These are phyloP conservation scores for Gadopsis bispinosus DNA, from an alignment of 2,797 vertebrate genomes.

Conservation along the genomic window DNA sequence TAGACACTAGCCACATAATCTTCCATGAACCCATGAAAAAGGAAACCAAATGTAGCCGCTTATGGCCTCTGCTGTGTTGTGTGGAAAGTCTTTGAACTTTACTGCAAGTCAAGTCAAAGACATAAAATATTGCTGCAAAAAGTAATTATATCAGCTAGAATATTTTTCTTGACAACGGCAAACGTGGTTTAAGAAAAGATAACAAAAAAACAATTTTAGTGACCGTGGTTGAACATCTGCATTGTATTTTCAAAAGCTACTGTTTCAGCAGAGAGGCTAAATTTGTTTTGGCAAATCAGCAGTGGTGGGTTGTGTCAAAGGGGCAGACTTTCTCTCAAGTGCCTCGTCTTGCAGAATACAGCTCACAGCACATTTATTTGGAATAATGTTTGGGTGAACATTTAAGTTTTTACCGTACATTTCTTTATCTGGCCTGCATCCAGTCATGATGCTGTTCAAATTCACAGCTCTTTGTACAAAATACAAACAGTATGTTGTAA, in stretches of 20 bases:
- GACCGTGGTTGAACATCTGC: constrained; percentile 60
- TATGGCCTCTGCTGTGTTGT: constrained; percentile 25
- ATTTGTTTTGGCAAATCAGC: constrained; percentile 61
- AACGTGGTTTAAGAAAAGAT: constrained; percentile 26
- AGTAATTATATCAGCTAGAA: constrained; percentile 34
- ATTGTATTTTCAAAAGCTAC: constrained; percentile 64
- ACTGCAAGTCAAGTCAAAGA: constrained; percentile 36
- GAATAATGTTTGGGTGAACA: not conserved
- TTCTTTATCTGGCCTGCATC: not conserved
- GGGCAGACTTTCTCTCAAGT: not conserved
- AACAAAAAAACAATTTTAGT: constrained; percentile 25
- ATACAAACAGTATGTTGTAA: constrained; percentile 33
- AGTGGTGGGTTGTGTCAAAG: constrained; percentile 6
- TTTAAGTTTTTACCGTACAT: not conserved
- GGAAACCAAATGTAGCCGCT: constrained; percentile 39
- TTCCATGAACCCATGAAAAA: constrained; percentile 17
- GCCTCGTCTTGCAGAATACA: constrained; percentile 37
- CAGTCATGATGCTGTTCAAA: not conserved
- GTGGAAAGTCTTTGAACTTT: constrained; percentile 33
- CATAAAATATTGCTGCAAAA: constrained; percentile 38
- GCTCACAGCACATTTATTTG: constrained; percentile 36
- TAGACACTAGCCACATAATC: not conserved
- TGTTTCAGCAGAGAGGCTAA: constrained; percentile 51
- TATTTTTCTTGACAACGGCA: constrained; percentile 41
- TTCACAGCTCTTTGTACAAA: not conserved